Evolutionary conservation across 35 echinoderm and acorn worm genomes (phyloP).

Genomic region (Patiria miniata): DNA sequence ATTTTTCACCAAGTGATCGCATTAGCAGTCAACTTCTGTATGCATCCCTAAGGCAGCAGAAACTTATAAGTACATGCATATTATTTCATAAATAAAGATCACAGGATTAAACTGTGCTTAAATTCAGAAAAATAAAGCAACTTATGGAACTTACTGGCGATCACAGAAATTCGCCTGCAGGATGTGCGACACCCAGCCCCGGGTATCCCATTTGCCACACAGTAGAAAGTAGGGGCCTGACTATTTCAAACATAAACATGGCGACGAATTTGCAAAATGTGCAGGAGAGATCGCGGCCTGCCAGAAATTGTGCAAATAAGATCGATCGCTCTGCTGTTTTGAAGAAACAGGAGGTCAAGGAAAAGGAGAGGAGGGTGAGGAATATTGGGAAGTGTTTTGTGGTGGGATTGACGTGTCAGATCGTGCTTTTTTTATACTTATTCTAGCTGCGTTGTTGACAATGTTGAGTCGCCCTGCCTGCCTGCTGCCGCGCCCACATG

Average conservation of each 20-base stretch:
- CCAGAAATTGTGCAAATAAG: conserved; percentile 36
- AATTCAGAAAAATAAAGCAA: too few species aligned
- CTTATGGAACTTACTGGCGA: too few species aligned
- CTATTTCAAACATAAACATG: conserved; percentile 30
- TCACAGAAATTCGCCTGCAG: background rate
- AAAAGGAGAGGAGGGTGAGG: conserved; percentile 43
- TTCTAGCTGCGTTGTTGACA: too few species aligned
- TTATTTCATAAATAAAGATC: too few species aligned
- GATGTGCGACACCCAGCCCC: background rate
- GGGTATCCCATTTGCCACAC: background rate
- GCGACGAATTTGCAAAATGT: background rate
- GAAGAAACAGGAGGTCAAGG: conserved; percentile 30
- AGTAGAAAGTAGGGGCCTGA: background rate
- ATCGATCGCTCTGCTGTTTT: background rate
- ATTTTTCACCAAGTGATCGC: too few species aligned
- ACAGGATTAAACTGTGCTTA: too few species aligned
- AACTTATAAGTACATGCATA: too few species aligned
- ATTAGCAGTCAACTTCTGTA: too few species aligned
- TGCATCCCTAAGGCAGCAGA: too few species aligned
- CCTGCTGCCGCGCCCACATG: too few species aligned
- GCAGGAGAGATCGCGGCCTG: background rate
- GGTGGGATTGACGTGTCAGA: background rate
- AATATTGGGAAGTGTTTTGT: background rate
- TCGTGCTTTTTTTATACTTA: too few species aligned
- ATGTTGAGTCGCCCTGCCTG: too few species aligned